Evolutionary conservation across 2,797 vertebrate genomes (phyloP).

Genomic region (Propithecus perrieri): DNA sequence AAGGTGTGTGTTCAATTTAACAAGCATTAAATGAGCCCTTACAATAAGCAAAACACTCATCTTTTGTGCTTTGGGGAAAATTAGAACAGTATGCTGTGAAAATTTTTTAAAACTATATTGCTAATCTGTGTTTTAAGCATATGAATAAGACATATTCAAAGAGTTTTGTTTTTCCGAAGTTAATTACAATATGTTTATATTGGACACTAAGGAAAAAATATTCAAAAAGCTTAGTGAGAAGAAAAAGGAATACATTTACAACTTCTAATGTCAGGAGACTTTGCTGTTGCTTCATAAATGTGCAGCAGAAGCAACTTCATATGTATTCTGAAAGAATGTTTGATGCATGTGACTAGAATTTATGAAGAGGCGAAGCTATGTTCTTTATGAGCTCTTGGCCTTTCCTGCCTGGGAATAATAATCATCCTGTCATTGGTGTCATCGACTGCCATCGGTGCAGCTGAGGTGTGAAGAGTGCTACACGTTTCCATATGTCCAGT

Average conservation of each 20-base stretch:
- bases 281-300: background rate
- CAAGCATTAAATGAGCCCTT: background rate
- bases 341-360: background rate
- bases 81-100: constrained; percentile 37
- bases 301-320: background rate
- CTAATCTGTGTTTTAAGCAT: constrained; percentile 65
- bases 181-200: constrained; percentile 58
- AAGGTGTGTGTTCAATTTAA: background rate
- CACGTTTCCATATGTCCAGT: background rate
- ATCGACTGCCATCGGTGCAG: background rate
- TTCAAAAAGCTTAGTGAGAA: background rate
- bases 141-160: constrained; percentile 66
- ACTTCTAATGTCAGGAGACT: background rate
- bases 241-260: background rate
- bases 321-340: background rate
- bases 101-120: constrained; percentile 63
- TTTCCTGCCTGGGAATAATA: constrained; percentile 8
- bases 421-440: too few relatives aligned
- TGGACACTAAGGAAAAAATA: constrained; percentile 51
- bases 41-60: background rate
- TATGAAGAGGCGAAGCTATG: background rate
- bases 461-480: background rate
- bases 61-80: constrained; percentile 36
- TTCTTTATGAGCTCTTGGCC: background rate
- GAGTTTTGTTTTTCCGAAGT: constrained; percentile 58